A percentile compares a stretch with the other conserved stretches of the same genome.
Evolutionary conservation across 2,888 invertebrate species (phyloP).

Genomic region (Scaeva pyrastri): DNA sequence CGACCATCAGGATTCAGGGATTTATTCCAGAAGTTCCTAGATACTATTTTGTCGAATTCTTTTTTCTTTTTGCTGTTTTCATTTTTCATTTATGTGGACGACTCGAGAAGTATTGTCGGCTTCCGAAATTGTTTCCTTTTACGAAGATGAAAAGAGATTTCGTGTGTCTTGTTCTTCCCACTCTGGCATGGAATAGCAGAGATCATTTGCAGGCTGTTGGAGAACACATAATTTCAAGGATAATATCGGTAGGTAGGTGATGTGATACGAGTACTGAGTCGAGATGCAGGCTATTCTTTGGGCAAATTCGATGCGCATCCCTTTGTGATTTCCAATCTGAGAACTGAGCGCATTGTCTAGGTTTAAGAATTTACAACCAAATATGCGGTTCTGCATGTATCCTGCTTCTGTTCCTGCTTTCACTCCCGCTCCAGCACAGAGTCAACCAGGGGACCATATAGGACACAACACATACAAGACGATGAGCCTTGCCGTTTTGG

Average conservation of each 20-base stretch:
- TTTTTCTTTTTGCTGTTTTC: conserved; percentile 7
- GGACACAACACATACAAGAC: not conserved
- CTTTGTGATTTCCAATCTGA: conserved; percentile 63
- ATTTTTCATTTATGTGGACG: not conserved
- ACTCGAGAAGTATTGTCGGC: conserved; percentile 20
- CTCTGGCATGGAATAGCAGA: conserved; percentile 46
- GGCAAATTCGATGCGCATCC: conserved; percentile 40
- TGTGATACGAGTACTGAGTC: not conserved
- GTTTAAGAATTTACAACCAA: conserved; percentile 59
- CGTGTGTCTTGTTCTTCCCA: conserved; percentile 33
- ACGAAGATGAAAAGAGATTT: conserved; percentile 36
- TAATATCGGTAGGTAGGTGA: conserved; percentile 14
- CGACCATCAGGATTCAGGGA: conserved; percentile 40
- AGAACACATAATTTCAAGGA: conserved; percentile 50
- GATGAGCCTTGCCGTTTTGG: not conserved
- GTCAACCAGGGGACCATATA: not conserved
- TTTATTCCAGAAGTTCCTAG: conserved; percentile 27
- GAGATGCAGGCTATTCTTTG: conserved; percentile 2
- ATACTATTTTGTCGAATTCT: not conserved
- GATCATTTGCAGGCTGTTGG: conserved; percentile 32
- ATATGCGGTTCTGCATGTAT: conserved; percentile 53
- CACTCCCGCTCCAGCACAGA: too few species aligned
- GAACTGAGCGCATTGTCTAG: conserved; percentile 58
- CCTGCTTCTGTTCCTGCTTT: conserved; percentile 17
- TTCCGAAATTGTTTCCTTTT: conserved; percentile 58